Evolutionary conservation across 2,797 vertebrate species (phyloP).

Genomic region (Helarctos malayanus): DNA sequence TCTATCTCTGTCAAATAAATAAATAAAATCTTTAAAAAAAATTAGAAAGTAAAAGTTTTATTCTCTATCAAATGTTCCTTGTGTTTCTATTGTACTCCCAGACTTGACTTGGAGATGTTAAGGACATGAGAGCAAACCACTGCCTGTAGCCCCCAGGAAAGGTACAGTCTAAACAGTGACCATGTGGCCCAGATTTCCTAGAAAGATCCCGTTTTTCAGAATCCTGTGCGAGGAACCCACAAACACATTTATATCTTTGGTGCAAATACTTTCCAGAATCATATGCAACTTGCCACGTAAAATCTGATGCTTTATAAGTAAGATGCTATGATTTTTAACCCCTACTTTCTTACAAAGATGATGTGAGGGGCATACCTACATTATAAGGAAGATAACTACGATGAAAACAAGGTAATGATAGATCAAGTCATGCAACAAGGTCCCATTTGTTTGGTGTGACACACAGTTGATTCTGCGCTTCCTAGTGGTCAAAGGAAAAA

Average conservation of each 20-base stretch:
- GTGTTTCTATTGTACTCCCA: background rate
- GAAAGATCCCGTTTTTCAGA: background rate
- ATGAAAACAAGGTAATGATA: background rate
- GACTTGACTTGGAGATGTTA: background rate
- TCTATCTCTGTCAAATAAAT: too few relatives aligned
- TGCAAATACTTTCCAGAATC: background rate
- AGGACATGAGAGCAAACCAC: background rate
- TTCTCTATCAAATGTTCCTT: constrained; percentile 23
- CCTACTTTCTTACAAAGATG: background rate
- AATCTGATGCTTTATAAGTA: background rate
- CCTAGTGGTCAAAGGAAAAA: background rate
- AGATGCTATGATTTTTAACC: background rate
- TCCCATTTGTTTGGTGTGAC: background rate
- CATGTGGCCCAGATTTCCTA: background rate
- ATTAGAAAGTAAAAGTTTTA: constrained; percentile 67
- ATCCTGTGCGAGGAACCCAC: background rate
- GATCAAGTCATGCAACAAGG: background rate
- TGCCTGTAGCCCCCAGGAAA: background rate
- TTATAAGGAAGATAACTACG: background rate
- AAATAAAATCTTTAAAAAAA: too few relatives aligned
- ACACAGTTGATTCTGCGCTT: background rate
- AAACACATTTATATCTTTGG: background rate
- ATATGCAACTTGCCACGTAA: background rate
- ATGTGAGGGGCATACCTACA: background rate
- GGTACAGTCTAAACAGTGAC: background rate